phyloP scores from a whole-genome alignment of 2,113 vertebrate species.

The Cyanoramphus novaezelandiae region DNA sequence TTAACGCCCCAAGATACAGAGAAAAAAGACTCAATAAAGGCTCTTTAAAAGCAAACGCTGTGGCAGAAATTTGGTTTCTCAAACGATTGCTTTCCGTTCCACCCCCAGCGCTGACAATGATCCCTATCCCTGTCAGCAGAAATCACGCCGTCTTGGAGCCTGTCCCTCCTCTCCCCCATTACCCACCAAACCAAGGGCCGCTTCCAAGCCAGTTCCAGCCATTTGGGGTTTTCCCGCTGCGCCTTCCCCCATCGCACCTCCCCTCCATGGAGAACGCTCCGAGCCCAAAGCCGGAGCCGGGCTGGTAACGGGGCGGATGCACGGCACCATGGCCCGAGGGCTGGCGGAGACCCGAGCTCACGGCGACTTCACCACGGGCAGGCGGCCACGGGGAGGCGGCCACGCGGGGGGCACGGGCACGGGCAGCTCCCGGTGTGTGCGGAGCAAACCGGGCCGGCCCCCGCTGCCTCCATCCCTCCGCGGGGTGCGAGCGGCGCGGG shows the following conservation, averaged over 20 bases:
- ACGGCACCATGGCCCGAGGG: rapidly evolving
- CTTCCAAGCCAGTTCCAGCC: rapidly evolving
- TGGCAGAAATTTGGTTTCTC: background rate
- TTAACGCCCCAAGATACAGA: background rate
- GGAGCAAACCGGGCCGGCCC: too few species aligned
- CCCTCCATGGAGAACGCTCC: background rate
- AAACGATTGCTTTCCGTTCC: background rate
- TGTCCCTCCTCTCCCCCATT: background rate
- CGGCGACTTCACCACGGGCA: rapidly evolving
- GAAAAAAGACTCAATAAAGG: background rate
- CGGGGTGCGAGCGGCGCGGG: background rate
- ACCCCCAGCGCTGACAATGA: rapidly evolving
- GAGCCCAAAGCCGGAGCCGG: rapidly evolving
- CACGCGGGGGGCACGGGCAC: rapidly evolving
- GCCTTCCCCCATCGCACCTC: rapidly evolving
- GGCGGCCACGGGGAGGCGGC: too few species aligned
- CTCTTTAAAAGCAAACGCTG: background rate
- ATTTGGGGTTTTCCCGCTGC: rapidly evolving
- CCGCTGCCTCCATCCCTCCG: rapidly evolving
- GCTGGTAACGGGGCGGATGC: rapidly evolving
- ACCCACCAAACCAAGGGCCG: background rate
- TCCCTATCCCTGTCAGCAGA: background rate
- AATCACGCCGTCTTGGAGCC: background rate
- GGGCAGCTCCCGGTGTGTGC: rapidly evolving
- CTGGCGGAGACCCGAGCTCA: rapidly evolving